phyloP scores from a whole-genome alignment of 2,888 invertebrate species.

The Lacanobia wlatinum region DNA sequence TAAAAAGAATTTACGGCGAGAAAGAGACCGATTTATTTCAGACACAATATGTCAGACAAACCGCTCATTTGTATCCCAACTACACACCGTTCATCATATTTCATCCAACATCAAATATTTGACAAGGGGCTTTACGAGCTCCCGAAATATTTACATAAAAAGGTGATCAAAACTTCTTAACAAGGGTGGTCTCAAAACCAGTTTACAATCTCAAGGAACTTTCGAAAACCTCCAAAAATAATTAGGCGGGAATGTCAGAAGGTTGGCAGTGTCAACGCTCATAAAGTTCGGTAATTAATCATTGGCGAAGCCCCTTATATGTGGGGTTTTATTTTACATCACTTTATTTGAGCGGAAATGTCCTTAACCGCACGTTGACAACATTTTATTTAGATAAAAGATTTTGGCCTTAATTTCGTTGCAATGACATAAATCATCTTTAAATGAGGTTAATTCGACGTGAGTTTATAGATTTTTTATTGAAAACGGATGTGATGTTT shows the following conservation, averaged over 20 bases:
- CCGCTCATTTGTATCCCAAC: slow-evolving; percentile 8
- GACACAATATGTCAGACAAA: neutral
- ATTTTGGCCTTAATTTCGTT: slow-evolving; percentile 18
- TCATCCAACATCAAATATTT: slow-evolving; percentile 56
- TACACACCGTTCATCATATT: slow-evolving; percentile 44
- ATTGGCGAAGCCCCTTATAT: slow-evolving; percentile 53
- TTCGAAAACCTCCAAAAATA: slow-evolving; percentile 63
- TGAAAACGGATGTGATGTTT: slow-evolving; percentile 37
- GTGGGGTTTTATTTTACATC: slow-evolving; percentile 67
- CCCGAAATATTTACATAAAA: slow-evolving; percentile 64
- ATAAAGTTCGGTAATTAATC: slow-evolving; percentile 74
- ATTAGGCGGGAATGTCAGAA: slow-evolving; percentile 60
- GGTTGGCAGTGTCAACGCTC: slow-evolving; percentile 64
- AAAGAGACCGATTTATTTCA: neutral
- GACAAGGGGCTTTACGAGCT: slow-evolving; percentile 46
- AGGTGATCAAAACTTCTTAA: slow-evolving; percentile 59
- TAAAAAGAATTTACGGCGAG: neutral
- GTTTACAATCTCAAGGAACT: slow-evolving; percentile 63
- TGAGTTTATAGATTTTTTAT: slow-evolving; percentile 14
- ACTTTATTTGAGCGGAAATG: slow-evolving; percentile 68
- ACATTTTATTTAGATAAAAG: slow-evolving; percentile 30
- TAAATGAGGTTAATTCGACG: neutral
- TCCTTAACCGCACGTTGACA: slow-evolving; percentile 34
- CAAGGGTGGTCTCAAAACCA: slow-evolving; percentile 51
- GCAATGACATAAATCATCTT: slow-evolving; percentile 14